phyloP scores from a whole-genome alignment of 2,888 invertebrate genomes.

The Andricus quercusramuli region DNA sequence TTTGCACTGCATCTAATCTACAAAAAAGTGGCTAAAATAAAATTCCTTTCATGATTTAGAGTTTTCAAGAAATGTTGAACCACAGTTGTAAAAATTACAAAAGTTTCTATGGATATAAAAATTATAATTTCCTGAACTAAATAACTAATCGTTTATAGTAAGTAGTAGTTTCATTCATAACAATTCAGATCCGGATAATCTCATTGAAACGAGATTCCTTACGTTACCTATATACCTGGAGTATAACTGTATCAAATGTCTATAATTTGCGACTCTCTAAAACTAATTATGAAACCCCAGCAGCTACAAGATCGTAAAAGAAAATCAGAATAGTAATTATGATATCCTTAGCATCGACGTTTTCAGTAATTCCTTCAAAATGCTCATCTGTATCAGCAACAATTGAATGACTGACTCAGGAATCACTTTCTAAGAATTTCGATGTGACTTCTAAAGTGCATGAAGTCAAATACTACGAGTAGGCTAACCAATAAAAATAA shows the following conservation, averaged over 20 bases:
- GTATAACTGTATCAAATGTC: slow-evolving; percentile 20
- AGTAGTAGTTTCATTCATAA: not conserved
- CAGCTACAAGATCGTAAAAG: slow-evolving; percentile 24
- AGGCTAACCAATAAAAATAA: not conserved
- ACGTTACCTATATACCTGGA: not conserved
- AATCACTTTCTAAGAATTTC: slow-evolving; percentile 22
- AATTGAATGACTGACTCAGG: slow-evolving; percentile 30
- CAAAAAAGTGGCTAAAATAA: too few relatives aligned
- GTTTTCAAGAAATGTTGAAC: too few relatives aligned
- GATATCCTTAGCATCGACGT: slow-evolving; percentile 1
- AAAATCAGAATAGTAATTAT: slow-evolving; percentile 5
- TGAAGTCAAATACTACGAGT: not conserved
- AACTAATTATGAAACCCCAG: slow-evolving; percentile 30
- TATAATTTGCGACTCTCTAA: slow-evolving; percentile 20
- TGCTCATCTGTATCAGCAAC: slow-evolving; percentile 16
- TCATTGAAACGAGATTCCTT: slow-evolving; percentile 14
- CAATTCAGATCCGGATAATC: not conserved
- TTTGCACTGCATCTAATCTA: too few relatives aligned
- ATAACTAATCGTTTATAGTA: not conserved
- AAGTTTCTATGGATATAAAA: not conserved
- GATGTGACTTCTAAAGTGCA: not conserved
- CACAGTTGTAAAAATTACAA: too few relatives aligned
- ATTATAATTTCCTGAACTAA: not conserved
- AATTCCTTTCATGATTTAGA: too few relatives aligned
- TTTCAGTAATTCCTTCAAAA: slow-evolving; percentile 2